phyloP scores from a whole-genome alignment of 2,888 invertebrate species.

The Drosophila cyrtoloma region DNA sequence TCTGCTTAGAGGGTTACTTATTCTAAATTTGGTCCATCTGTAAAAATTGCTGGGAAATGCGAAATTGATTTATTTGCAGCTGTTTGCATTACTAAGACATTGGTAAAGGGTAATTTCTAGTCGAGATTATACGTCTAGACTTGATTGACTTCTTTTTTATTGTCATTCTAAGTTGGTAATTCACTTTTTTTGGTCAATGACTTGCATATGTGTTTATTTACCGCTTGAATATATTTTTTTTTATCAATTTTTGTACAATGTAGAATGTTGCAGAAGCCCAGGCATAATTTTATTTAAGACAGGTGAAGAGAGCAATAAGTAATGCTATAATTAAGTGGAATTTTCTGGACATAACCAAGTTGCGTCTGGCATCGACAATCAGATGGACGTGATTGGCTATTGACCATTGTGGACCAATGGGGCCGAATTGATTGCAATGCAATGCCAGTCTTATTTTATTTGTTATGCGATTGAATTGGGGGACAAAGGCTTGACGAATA shows the following conservation, averaged over 20 bases:
- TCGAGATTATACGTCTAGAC: not conserved
- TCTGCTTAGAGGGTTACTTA: constrained; percentile 1
- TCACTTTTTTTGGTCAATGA: constrained; percentile 17
- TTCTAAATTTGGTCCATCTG: constrained; percentile 11
- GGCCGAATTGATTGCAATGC: constrained; percentile 29
- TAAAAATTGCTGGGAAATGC: not conserved
- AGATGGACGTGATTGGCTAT: constrained; percentile 3
- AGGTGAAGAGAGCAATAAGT: not conserved
- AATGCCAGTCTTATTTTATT: constrained; percentile 31
- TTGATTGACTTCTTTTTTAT: not conserved
- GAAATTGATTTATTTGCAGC: constrained; percentile 3
- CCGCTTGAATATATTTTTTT: too few relatives aligned
- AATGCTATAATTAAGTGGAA: not conserved
- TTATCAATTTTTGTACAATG: not conserved
- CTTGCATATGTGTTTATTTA: not conserved
- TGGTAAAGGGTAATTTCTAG: not conserved
- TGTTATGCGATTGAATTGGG: constrained; percentile 24
- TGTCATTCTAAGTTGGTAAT: constrained; percentile 1
- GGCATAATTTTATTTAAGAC: not conserved
- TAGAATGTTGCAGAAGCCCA: not conserved
- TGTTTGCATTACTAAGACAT: not conserved
- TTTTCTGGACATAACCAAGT: constrained; percentile 9
- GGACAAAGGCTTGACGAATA: constrained; percentile 20
- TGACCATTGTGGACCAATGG: constrained; percentile 17
- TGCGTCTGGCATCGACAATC: constrained; percentile 7